A percentile compares a stretch with the other conserved stretches of the same genome.
These are phyloP conservation scores for Eidolon helvum DNA, from an alignment of 2,113 vertebrate species.

Conservation along the genomic window DNA sequence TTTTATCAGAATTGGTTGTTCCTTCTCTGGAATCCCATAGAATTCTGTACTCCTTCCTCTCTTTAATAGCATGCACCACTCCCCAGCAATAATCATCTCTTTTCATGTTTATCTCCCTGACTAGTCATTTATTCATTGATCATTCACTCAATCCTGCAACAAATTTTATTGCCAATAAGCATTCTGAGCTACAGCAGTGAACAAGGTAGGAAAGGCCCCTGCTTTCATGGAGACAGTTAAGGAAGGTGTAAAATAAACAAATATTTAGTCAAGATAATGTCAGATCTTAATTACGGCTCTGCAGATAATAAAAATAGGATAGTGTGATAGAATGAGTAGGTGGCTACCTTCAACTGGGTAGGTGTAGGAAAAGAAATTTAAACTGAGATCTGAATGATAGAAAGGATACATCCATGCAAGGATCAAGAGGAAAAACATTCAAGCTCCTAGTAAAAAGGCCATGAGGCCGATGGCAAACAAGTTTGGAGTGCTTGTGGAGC, in stretches of 20 bases:
- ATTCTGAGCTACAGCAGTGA: background rate
- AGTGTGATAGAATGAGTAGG: background rate
- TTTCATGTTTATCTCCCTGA: background rate
- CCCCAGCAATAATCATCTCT: background rate
- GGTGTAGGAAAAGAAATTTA: background rate
- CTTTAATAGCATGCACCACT: background rate
- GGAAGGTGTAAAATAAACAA: background rate
- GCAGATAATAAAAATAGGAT: background rate
- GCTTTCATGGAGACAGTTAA: background rate
- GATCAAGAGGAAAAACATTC: background rate
- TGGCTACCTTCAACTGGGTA: background rate
- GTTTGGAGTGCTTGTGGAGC: accelerated
- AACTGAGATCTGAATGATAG: background rate
- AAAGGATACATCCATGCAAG: background rate
- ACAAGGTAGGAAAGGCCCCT: background rate
- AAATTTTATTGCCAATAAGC: background rate
- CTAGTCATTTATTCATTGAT: background rate
- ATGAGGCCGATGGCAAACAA: background rate
- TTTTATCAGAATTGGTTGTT: background rate
- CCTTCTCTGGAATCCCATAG: no score
- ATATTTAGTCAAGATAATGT: background rate
- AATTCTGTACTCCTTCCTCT: background rate
- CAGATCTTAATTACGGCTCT: background rate
- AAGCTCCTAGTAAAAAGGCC: background rate
- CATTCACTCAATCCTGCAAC: background rate